A percentile compares a stretch with the other conserved stretches of the same genome.
Conservation (phyloP, 1,140 invertebrate species). For the Pogonognathellus flavescens region DNA sequence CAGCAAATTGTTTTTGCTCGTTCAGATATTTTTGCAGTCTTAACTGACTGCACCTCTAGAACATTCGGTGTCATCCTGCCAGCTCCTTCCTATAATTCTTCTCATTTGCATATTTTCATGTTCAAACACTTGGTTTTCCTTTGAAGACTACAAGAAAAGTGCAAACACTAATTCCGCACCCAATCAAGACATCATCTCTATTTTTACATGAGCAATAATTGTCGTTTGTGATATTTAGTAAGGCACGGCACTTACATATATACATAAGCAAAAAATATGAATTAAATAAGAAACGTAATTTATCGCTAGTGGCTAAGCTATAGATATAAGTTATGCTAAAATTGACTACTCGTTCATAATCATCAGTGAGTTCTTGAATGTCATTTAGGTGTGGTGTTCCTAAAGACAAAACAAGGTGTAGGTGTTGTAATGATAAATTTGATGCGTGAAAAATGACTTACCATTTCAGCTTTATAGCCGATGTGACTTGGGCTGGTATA, state of each 20-base stretch:
- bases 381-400: constrained; percentile 38
- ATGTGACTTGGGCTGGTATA: background rate
- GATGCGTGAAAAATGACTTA: constrained; percentile 11
- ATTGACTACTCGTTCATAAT: constrained; percentile 4
- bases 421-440: constrained; percentile 34
- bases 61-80: background rate
- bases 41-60: constrained; percentile 4
- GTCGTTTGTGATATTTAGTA: background rate
- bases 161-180: background rate
- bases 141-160: background rate
- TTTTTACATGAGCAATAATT: background rate
- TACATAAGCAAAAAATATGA: background rate
- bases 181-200: constrained; percentile 19
- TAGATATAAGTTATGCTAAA: constrained; percentile 5
- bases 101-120: background rate
- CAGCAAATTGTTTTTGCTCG: background rate
- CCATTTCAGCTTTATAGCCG: background rate
- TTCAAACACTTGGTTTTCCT: background rate
- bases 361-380: constrained; percentile 15
- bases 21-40: background rate
- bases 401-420: constrained; percentile 33
- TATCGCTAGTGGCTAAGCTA: background rate
- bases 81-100: constrained; percentile 1
- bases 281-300: background rate
- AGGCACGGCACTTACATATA: too few species aligned